These are phyloP conservation scores for Trissolcus basalis DNA, from an alignment of 1,140 invertebrate genomes.

Conservation along the genomic window DNA sequence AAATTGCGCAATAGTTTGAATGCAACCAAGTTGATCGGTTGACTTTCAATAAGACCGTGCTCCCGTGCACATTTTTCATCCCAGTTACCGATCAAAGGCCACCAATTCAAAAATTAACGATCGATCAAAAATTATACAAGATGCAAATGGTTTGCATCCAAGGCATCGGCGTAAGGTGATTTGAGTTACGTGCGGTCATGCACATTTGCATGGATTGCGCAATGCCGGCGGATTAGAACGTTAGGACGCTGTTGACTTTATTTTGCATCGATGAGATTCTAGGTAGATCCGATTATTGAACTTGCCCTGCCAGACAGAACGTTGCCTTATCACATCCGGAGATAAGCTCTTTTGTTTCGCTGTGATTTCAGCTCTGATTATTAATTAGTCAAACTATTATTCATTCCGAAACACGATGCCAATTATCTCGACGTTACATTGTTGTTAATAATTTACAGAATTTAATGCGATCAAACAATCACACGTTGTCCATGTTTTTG, in stretches of 20 bases:
- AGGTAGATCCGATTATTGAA: constrained; percentile 17
- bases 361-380: no score
- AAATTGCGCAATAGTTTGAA: no score
- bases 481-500: no score
- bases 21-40: no score
- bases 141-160: not conserved
- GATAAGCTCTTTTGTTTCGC: not conserved
- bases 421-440: no score
- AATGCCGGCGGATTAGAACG: constrained; percentile 21
- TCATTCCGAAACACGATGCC: no score
- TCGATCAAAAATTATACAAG: not conserved
- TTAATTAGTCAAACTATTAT: no score
- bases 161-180: constrained; percentile 50
- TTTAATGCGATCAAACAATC: no score
- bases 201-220: constrained; percentile 47
- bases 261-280: constrained; percentile 24
- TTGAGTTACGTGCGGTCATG: constrained; percentile 49
- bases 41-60: no score
- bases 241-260: constrained; percentile 23
- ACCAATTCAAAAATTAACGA: no score
- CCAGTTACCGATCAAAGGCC: not conserved
- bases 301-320: constrained; percentile 3
- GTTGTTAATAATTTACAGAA: no score
- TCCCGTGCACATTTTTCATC: no score
- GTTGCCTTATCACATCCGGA: not conserved